Evolutionary conservation across 1,140 invertebrate genomes (phyloP), one percentile per base, ranked within the genome.

Genomic region (Neoseiulus cucumeris): DNA sequence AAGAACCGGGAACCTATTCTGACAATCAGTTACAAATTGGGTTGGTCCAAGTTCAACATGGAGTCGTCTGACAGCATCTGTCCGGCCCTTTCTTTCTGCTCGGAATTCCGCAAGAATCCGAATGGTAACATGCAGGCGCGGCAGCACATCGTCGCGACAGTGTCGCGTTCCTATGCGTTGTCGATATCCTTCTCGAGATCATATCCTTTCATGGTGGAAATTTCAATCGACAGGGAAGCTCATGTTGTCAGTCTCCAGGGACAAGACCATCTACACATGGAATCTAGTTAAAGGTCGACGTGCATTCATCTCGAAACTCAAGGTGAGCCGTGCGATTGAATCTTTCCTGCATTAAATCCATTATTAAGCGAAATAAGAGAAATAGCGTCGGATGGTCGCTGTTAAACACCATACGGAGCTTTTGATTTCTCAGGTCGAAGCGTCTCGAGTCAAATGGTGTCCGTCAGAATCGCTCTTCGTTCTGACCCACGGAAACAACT

Each of bases 211-310:
- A n/a, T n/a, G n/a, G n/a, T n/a, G n/a, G n/a, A n/a, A n/a, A n/a
- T n/a, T n/a, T n/a, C n/a, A n/a, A n/a, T n/a, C n/a, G n/a, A n/a
- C 33, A 59, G 89, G 89, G 5, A 92, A 91, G 78, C 71, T 96
- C 66, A 87, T 88, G 1, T 73, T 97, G 6, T 87, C 89, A 18
- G 80, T 92, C 18, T 89, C 89, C 18, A 82, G 81, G 66, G 91
- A 95, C 75, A 83, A 82, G 66, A 85, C 85, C 2, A 75, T 96
- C 20, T 79, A 85, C 70, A 93, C 90, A 1, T 97, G 92, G 92
- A 93, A 97, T 79, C 77, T 96, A 66, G 78, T 96, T 0, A 93
- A 91, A 77, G 91, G 91, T 0, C 80, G 88, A 69, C 82, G 82
- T 72, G 89, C 90, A 2, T 96, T 87, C 74, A 84, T 86, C 1